A percentile compares a stretch with the other conserved stretches of the same genome.
Conservation (phyloP, 2,888 invertebrate genomes). For the Malacosoma neustria region DNA sequence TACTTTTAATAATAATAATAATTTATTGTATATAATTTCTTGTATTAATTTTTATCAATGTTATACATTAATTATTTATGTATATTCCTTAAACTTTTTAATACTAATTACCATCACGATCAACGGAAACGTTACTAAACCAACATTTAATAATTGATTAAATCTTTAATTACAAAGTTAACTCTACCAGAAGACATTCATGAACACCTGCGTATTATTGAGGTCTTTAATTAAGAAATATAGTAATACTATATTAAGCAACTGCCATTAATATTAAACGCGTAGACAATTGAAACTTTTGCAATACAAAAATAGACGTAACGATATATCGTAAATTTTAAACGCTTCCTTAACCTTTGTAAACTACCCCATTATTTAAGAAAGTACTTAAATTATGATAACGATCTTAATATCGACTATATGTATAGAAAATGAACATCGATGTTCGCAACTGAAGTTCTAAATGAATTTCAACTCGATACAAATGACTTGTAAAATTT, state of each 20-base stretch:
- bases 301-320: not conserved
- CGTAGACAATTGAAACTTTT: not conserved
- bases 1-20: too few relatives aligned
- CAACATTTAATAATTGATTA: too few relatives aligned
- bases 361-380: constrained; percentile 21
- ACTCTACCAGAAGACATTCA: not conserved
- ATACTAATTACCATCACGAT: too few relatives aligned
- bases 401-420: constrained; percentile 24
- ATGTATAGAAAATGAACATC: constrained; percentile 19
- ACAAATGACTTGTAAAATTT: constrained; percentile 8
- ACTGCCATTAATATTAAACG: not conserved
- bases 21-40: too few relatives aligned
- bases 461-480: constrained; percentile 5
- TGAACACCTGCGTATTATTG: not conserved
- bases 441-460: constrained; percentile 10
- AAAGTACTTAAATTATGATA: constrained; percentile 25
- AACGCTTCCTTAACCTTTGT: constrained; percentile 25
- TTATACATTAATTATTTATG: too few relatives aligned
- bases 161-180: too few relatives aligned
- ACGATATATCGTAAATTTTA: not conserved
- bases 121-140: too few relatives aligned
- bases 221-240: not conserved
- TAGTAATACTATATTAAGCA: not conserved
- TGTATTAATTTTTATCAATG: too few relatives aligned
- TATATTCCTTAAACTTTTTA: too few relatives aligned